A percentile compares a stretch with the other conserved stretches of the same genome.
Evolutionary conservation across 2,888 invertebrate genomes (phyloP).

Genomic region (Kuschelorhynchus macadamiae): DNA sequence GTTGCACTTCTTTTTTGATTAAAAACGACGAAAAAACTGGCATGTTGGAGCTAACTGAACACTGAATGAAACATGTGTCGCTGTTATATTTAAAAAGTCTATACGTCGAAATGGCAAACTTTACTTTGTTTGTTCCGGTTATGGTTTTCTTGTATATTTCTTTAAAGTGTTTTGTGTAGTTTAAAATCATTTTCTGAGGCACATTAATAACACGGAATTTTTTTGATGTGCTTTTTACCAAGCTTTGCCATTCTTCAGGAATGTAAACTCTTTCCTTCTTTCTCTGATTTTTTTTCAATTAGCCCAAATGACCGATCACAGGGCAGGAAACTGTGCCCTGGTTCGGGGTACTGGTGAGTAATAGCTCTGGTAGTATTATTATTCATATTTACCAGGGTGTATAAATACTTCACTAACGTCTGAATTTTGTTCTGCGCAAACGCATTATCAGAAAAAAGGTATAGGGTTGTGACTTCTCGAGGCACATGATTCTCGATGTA

Average conservation of each 20-base stretch:
- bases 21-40: no score
- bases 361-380: neutral
- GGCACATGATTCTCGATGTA: slow-evolving; percentile 3
- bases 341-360: slow-evolving; percentile 13
- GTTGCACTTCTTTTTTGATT: no score
- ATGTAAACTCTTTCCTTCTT: slow-evolving; percentile 19
- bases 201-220: slow-evolving; percentile 12
- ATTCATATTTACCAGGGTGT: neutral
- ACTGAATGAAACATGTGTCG: neutral
- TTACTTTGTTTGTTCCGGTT: neutral
- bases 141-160: slow-evolving; percentile 13
- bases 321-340: slow-evolving; percentile 19
- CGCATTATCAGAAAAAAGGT: slow-evolving; percentile 3
- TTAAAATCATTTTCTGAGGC: slow-evolving; percentile 13
- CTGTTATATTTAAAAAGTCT: no score
- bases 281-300: slow-evolving; percentile 12
- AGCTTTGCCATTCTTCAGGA: slow-evolving; percentile 16
- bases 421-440: neutral
- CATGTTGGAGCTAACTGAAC: neutral
- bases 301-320: slow-evolving; percentile 14
- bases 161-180: slow-evolving; percentile 19
- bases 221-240: slow-evolving; percentile 14
- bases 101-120: slow-evolving; percentile 5
- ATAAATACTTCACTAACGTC: neutral
- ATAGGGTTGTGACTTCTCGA: neutral